phyloP scores from a whole-genome alignment of 2,113 vertebrate genomes.

The Mirounga angustirostris region DNA sequence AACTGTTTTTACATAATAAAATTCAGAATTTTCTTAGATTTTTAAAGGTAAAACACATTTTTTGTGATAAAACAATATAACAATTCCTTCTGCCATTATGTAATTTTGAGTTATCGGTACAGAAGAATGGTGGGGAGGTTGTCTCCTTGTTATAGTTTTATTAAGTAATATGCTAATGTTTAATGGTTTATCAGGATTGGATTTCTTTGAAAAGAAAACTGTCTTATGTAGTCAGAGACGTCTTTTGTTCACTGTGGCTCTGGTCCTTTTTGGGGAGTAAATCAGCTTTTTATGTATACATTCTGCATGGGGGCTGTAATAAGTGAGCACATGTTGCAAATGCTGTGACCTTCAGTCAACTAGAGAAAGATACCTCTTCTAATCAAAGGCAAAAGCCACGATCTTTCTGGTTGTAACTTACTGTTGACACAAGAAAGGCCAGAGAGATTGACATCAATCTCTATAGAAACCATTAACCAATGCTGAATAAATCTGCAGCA shows the following conservation, averaged over 20 bases:
- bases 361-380: slow-evolving; percentile 90
- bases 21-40: slow-evolving; percentile 39
- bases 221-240: slow-evolving; percentile 48
- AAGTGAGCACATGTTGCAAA: slow-evolving; percentile 87
- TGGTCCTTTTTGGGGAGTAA: slow-evolving; percentile 80
- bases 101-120: slow-evolving; percentile 67
- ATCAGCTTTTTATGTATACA: slow-evolving; percentile 86
- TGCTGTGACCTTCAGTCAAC: slow-evolving; percentile 92
- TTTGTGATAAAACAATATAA: slow-evolving; percentile 64
- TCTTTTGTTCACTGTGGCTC: slow-evolving; percentile 78
- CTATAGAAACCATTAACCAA: slow-evolving; percentile 92
- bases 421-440: slow-evolving; percentile 94
- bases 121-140: slow-evolving; percentile 65
- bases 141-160: slow-evolving; percentile 80
- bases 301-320: slow-evolving; percentile 88
- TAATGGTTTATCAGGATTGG: slow-evolving; percentile 77
- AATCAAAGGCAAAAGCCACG: slow-evolving; percentile 92
- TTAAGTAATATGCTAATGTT: slow-evolving; percentile 84
- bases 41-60: slow-evolving; percentile 32
- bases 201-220: slow-evolving; percentile 76
- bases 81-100: slow-evolving; percentile 61
- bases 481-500: slow-evolving; percentile 89
- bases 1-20: slow-evolving; percentile 62
- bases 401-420: slow-evolving; percentile 91
- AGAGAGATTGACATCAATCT: slow-evolving; percentile 92